Evolutionary conservation across 1,140 invertebrate genomes (phyloP).

Genomic region (Myzus persicae): DNA sequence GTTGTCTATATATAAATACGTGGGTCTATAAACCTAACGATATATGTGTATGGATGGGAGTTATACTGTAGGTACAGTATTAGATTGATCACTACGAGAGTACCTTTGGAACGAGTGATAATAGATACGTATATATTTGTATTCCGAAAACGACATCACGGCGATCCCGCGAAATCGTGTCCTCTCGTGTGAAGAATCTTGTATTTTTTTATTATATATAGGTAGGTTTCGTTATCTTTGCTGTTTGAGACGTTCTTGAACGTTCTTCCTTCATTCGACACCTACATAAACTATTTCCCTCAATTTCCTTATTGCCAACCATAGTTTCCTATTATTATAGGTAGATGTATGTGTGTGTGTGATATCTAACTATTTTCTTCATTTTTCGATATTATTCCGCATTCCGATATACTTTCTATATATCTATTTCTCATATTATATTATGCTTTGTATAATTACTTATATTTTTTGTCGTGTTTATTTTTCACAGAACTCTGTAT

Average conservation of each 20-base stretch:
- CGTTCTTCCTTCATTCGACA: background rate
- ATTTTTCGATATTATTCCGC: background rate
- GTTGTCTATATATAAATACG: background rate
- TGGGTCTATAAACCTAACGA: background rate
- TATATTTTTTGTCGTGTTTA: too few species aligned
- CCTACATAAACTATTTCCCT: background rate
- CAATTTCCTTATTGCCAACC: background rate
- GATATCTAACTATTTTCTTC: background rate
- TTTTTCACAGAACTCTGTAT: background rate
- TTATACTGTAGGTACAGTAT: background rate
- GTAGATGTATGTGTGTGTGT: background rate
- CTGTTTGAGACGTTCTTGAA: too few species aligned
- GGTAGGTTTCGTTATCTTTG: background rate
- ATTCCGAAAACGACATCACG: background rate
- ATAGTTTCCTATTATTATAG: background rate
- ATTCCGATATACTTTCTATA: background rate
- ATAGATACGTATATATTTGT: background rate
- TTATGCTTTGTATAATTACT: too few species aligned
- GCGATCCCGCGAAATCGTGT: constrained; percentile 25
- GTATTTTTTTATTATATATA: background rate
- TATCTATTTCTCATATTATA: background rate
- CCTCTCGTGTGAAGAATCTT: background rate
- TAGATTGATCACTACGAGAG: background rate
- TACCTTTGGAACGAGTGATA: background rate
- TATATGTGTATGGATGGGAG: background rate